phyloP scores from a whole-genome alignment of 2,888 invertebrate species.

The Meiosimyza decipiens region DNA sequence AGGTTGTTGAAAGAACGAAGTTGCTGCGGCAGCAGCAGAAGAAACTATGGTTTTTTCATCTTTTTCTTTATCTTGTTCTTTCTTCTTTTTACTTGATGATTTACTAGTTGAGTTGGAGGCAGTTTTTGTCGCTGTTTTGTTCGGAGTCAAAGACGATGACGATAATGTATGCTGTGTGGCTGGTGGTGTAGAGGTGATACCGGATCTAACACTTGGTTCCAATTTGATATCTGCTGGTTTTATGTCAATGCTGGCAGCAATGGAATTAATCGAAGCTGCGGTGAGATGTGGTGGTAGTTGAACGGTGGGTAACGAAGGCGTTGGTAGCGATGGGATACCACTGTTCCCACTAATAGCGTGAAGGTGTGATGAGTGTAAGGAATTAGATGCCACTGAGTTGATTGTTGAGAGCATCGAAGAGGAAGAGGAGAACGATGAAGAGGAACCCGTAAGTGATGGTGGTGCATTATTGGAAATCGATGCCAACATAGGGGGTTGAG shows the following conservation, averaged over 20 bases:
- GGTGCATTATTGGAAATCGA: slow-evolving; percentile 60
- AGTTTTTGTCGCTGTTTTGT: slow-evolving; percentile 59
- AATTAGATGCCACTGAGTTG: slow-evolving; percentile 57
- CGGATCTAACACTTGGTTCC: slow-evolving; percentile 47
- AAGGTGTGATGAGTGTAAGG: slow-evolving; percentile 27
- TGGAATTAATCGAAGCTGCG: slow-evolving; percentile 49
- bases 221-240: slow-evolving; percentile 55
- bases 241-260: slow-evolving; percentile 44
- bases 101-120: slow-evolving; percentile 66
- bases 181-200: slow-evolving; percentile 40
- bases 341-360: slow-evolving; percentile 40
- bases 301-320: slow-evolving; percentile 62
- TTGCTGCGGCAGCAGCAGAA: slow-evolving; percentile 57
- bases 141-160: slow-evolving; percentile 40
- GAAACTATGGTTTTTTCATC: slow-evolving; percentile 50
- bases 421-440: slow-evolving; percentile 51
- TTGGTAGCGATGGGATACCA: slow-evolving; percentile 51
- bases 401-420: slow-evolving; percentile 56
- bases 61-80: slow-evolving; percentile 72
- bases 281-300: slow-evolving; percentile 55
- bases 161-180: slow-evolving; percentile 44
- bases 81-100: slow-evolving; percentile 80
- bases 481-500: slow-evolving; percentile 60
- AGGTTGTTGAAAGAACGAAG: slow-evolving; percentile 69
- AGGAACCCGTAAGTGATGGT: slow-evolving; percentile 45